Percentiles rank a stretch among this genome's conserved stretches.
These are phyloP conservation scores for Cephalotes varians DNA, from an alignment of 2,888 invertebrate species.

Conservation along the genomic window DNA sequence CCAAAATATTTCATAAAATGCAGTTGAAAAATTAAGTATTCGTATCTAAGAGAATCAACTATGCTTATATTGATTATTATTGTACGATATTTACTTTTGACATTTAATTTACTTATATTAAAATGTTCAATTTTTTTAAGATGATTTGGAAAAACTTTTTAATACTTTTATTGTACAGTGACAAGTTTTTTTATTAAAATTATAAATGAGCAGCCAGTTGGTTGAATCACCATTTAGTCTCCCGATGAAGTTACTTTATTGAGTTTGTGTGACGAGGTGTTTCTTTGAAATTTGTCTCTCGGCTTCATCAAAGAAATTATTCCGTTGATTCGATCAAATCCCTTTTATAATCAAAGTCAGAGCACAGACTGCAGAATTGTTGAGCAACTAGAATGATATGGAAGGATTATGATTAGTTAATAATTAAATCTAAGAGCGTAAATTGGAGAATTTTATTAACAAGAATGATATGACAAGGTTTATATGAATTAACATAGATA, in stretches of 20 bases:
- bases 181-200: constrained; percentile 32
- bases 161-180: constrained; percentile 12
- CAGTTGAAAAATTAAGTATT: neutral
- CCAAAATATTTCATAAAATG: neutral
- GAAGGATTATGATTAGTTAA: neutral
- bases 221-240: constrained; percentile 28
- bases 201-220: constrained; percentile 27
- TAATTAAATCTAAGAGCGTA: neutral
- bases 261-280: constrained; percentile 34
- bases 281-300: constrained; percentile 38
- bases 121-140: neutral
- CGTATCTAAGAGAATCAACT: neutral
- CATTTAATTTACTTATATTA: neutral
- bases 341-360: constrained; percentile 26
- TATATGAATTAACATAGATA: constrained; percentile 4
- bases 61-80: neutral
- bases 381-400: neutral
- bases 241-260: constrained; percentile 40
- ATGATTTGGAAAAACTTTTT: neutral
- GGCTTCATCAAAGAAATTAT: constrained; percentile 44
- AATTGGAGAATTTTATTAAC: constrained; percentile 11
- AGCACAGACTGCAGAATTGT: constrained; percentile 1
- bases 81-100: neutral
- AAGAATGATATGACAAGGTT: neutral
- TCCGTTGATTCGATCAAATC: constrained; percentile 26